Percentiles rank a stretch among this genome's conserved stretches.
Evolutionary conservation across 2,797 vertebrate genomes (phyloP).

Genomic region (Girardinus metallicus): DNA sequence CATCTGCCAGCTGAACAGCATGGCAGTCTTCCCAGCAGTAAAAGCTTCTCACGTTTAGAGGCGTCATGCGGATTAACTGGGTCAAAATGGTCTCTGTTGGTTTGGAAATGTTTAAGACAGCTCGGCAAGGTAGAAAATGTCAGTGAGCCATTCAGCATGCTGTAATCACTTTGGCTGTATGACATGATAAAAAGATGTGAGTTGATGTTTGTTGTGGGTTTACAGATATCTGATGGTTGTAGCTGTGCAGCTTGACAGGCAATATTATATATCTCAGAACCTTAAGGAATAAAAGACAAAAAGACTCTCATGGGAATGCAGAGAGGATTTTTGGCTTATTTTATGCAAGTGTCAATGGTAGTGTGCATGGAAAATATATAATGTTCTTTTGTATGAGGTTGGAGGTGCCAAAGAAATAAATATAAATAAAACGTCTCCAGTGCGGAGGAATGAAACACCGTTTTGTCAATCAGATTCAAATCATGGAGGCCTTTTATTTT

Average conservation of each 20-base stretch:
- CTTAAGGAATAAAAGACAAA: slow-evolving; percentile 23
- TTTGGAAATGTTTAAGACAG: slow-evolving; percentile 44
- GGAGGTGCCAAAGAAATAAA: slow-evolving; percentile 32
- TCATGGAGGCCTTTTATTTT: slow-evolving; percentile 75
- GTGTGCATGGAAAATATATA: slow-evolving; percentile 17
- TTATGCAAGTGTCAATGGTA: slow-evolving; percentile 3
- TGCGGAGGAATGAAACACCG: slow-evolving; percentile 45
- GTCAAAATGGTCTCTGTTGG: slow-evolving; percentile 73
- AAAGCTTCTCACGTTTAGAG: slow-evolving; percentile 71
- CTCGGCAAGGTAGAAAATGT: slow-evolving; percentile 44
- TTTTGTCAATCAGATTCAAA: slow-evolving; percentile 69
- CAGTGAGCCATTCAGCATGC: slow-evolving; percentile 24
- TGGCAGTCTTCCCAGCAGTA: slow-evolving; percentile 66
- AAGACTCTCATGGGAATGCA: slow-evolving; percentile 9
- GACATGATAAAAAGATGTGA: slow-evolving; percentile 10
- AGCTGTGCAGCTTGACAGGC: slow-evolving; percentile 22
- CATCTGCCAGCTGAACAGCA: slow-evolving; percentile 70
- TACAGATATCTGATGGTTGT: slow-evolving; percentile 10
- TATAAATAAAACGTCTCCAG: slow-evolving; percentile 3
- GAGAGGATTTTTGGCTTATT: slow-evolving; percentile 14
- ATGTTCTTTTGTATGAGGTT: slow-evolving; percentile 32
- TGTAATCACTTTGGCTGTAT: slow-evolving; percentile 21
- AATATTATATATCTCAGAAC: slow-evolving; percentile 17
- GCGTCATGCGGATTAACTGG: slow-evolving; percentile 75
- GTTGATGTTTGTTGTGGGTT: slow-evolving; percentile 16